Conservation (phyloP, 1,140 invertebrate genomes). For the Aplysia californica region DNA sequence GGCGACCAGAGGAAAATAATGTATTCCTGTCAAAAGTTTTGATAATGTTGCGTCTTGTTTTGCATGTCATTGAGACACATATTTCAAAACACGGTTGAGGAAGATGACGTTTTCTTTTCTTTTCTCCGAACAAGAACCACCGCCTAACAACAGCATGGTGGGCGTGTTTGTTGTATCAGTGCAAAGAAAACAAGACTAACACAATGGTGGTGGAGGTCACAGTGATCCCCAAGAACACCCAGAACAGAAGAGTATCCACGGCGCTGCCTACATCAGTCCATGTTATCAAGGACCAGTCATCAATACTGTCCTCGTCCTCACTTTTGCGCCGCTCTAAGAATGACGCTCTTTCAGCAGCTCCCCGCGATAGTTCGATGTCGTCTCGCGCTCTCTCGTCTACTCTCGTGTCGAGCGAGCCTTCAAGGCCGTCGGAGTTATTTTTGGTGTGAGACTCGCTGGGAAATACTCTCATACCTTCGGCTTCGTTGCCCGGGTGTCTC, state of each 20-base stretch:
- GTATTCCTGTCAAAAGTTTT: neutral
- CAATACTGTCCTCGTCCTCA: conserved; percentile 10
- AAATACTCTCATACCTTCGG: no score
- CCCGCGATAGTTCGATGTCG: neutral
- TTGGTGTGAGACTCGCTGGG: no score
- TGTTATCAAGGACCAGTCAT: conserved; percentile 31
- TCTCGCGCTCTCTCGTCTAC: no score
- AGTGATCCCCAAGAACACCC: conserved; percentile 40
- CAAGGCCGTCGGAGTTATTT: no score
- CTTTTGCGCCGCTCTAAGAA: neutral
- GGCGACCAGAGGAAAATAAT: neutral
- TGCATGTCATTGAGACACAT: neutral
- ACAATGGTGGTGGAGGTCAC: conserved; percentile 36
- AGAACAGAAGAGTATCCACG: conserved; percentile 40
- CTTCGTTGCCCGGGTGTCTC: neutral
- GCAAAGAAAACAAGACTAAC: conserved; percentile 35
- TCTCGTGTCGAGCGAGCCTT: no score
- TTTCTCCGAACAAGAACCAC: neutral
- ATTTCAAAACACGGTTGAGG: neutral
- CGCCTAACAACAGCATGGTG: no score
- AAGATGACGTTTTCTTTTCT: neutral
- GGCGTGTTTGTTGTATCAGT: neutral
- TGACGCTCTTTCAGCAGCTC: no score
- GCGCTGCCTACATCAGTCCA: conserved; percentile 40
- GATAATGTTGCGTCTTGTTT: neutral